A percentile compares a stretch with the other conserved stretches of the same genome.
These are phyloP conservation scores for Columba janthina DNA, from an alignment of 2,113 vertebrate genomes.

Conservation along the genomic window DNA sequence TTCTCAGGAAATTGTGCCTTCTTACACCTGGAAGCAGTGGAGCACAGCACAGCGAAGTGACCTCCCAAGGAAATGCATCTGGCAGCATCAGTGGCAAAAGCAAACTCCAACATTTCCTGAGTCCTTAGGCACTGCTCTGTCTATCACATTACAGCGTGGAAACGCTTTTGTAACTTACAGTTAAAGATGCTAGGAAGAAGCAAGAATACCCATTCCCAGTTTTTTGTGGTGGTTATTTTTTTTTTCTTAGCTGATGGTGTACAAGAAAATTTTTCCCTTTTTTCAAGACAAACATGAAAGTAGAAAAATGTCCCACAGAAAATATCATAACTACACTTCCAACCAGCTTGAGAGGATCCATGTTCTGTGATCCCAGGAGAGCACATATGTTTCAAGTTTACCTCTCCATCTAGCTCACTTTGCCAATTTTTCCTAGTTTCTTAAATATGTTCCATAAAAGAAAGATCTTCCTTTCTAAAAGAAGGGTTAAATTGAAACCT, in stretches of 20 bases:
- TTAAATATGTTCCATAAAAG: background rate
- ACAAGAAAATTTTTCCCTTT: background rate
- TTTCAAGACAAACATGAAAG: background rate
- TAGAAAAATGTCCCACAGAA: background rate
- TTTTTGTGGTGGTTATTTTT: background rate
- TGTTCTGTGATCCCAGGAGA: background rate
- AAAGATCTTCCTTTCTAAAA: background rate
- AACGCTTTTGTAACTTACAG: background rate
- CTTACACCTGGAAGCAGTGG: background rate
- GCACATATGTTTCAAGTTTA: background rate
- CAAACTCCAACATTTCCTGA: background rate
- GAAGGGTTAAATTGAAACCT: background rate
- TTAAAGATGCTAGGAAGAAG: background rate
- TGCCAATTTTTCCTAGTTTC: background rate
- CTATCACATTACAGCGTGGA: background rate
- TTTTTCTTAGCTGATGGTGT: background rate
- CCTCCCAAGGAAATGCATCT: background rate
- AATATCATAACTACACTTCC: background rate
- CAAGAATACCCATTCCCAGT: accelerated
- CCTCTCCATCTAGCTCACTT: background rate
- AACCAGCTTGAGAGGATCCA: background rate
- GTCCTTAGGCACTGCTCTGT: background rate
- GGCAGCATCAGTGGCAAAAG: background rate
- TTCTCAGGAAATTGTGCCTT: background rate
- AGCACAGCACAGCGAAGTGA: background rate